phyloP scores from a whole-genome alignment of 1,140 invertebrate genomes.

The Drosophila kohkoa region DNA sequence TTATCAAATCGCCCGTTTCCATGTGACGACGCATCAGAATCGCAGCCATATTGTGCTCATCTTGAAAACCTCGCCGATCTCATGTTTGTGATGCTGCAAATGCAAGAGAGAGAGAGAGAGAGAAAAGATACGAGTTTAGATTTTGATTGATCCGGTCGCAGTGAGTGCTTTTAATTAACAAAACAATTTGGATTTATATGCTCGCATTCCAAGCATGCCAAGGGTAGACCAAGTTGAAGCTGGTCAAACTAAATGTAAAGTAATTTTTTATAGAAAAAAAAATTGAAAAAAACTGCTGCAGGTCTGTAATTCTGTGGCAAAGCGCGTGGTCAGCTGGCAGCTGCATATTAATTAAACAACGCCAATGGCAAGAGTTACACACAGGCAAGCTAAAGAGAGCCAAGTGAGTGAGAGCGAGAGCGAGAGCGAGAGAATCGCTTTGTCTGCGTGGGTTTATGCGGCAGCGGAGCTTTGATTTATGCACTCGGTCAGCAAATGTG shows the following conservation, averaged over 20 bases:
- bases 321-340: conserved; percentile 42
- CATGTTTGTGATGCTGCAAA: conserved; percentile 87
- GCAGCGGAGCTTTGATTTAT: conserved; percentile 71
- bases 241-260: conserved; percentile 60
- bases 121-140: neutral
- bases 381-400: conserved; percentile 9
- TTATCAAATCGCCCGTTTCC: conserved; percentile 90
- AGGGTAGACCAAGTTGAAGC: conserved; percentile 24
- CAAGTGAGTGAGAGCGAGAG: neutral
- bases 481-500: conserved; percentile 71
- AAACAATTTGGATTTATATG: conserved; percentile 50
- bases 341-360: conserved; percentile 48
- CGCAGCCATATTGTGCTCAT: conserved; percentile 93
- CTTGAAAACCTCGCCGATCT: conserved; percentile 94
- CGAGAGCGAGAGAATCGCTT: neutral
- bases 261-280: conserved; percentile 38
- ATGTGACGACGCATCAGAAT: conserved; percentile 92
- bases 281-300: neutral
- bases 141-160: conserved; percentile 1
- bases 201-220: conserved; percentile 59
- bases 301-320: conserved; percentile 23
- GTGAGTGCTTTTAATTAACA: conserved; percentile 49
- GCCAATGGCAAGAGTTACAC: conserved; percentile 25
- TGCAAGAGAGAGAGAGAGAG: conserved; percentile 73
- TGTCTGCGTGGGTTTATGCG: conserved; percentile 59